Base-by-base conservation (phyloP, 53 echinoderm and acorn worm genomes). In the Paelopatides confundens region DNA sequence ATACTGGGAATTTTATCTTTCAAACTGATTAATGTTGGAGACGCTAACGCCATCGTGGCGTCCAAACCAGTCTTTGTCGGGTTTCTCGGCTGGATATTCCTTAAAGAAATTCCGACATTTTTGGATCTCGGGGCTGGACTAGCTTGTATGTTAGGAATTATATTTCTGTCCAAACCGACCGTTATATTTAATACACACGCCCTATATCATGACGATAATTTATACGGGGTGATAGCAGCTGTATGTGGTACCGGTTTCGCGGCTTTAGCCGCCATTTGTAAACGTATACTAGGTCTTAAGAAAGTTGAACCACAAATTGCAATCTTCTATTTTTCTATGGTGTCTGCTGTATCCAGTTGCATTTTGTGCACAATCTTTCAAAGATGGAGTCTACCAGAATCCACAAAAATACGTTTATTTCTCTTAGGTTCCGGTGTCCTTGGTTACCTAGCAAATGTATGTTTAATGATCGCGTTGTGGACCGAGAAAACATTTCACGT, bases 401-500 rank as follows among this genome's bases (percentile, higher is more conserved):
- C 79, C 2, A 53, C 51, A 31, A 79, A 79, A 31, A 79, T 79
- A 33, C 49, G 54, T 46, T 11, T 79, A 12, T 79, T 79, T 52
- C 79, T 79, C 13, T 14, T 79, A 8, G 79, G 79, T 3, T 79
- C 79, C 17, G 79, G 79, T 6, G 33, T 79, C 5, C 54, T 79
- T 15, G 79, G 79, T 15, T 79, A 79, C 21, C 79, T 79, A 18
- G 79, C 79, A 4, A 79, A 79, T 29, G 79, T 79, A 1, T 79
- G 79, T 52, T 33, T 79, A 21, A 52, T 79, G 54, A 53, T 53
- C 24, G 79, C 79, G 2, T 31, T 79, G 30, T 79, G 79, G 79
- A 79, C 79, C 15, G 79, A 79, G 49, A 79, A 79, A 46, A 79
- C 79, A 4, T 79, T 79, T 31, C 79, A 79, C 51, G 79, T 79